Conservation (phyloP, 2,113 vertebrate genomes). For the Elephas maximus region DNA sequence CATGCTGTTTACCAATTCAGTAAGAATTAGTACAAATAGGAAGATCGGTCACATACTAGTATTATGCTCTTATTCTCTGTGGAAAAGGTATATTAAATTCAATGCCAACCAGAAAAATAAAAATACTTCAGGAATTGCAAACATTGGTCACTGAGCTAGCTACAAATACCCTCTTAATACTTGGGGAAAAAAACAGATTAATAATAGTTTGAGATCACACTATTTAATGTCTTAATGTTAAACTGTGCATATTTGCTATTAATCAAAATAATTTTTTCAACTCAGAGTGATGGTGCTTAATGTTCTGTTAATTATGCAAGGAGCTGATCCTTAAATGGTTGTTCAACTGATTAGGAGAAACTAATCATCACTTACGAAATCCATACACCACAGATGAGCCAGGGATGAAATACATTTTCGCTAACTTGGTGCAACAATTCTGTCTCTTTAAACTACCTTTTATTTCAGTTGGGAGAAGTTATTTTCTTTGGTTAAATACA, state of each 20-base stretch:
- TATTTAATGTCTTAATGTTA: conserved; percentile 71
- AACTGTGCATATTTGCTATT: conserved; percentile 78
- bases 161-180: conserved; percentile 59
- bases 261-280: conserved; percentile 82
- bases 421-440: conserved; percentile 72
- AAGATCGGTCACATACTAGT: conserved; percentile 52
- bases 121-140: conserved; percentile 65
- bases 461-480: conserved; percentile 63
- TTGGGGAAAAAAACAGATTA: background rate
- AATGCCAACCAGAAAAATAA: conserved; percentile 33
- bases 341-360: conserved; percentile 82
- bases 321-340: conserved; percentile 80
- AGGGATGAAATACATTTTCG: conserved; percentile 72
- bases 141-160: conserved; percentile 35
- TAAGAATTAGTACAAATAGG: conserved; percentile 32
- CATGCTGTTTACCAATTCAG: background rate
- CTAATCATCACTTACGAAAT: conserved; percentile 84
- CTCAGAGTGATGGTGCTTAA: conserved; percentile 78
- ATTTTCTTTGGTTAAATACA: conserved; percentile 64
- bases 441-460: conserved; percentile 76
- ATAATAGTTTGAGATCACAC: conserved; percentile 52
- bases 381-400: conserved; percentile 78
- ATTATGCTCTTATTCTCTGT: conserved; percentile 39
- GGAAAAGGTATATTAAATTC: conserved; percentile 63
- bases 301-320: conserved; percentile 84